Evolutionary conservation across 2,888 invertebrate genomes (phyloP), one percentile per base, ranked within the genome.

Genomic region (Ischnus inquisitorius): DNA sequence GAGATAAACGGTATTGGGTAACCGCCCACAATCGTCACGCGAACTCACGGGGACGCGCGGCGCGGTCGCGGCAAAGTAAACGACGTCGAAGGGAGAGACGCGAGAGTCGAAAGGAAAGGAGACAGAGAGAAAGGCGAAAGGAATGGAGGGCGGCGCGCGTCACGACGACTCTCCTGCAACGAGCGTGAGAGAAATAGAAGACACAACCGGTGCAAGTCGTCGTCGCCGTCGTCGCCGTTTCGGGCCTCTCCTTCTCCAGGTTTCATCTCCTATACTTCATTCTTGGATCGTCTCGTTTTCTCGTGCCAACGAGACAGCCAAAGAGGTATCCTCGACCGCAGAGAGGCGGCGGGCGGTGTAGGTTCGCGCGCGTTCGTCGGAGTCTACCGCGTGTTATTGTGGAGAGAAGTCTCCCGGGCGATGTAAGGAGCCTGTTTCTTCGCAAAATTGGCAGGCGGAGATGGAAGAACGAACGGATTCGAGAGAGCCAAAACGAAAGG

Each of bases 11-110:
- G 78, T 83, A 85, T 83, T 81, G 80, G 74, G 81, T 86, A 82
- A 83, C 83, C 86, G 86, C 87, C 85, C 79, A 87, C 85, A 84
- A 84, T 84, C 71, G 82, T 83, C 86, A 85, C 85, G 85, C 85
- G 78, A 81, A 76, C 69, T 71, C 69, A 67, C 62, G 71, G 69
- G 12, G 69, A 82, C 69, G 74, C 34, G 34, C 34, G 34, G 34
- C 71, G 76, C 71, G 76, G 54, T 64, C 60, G 65, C 48, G 65
- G 75, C 46, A 74, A 72, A 79, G 79, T 62, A 43, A 76, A 72
- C 64, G 79, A 71, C 75, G 60, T 76, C 77, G 65, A 34, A 51
- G 41, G 48, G 25, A 65, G 77, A 74, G n/a, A n/a, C n/a, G n/a
- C 12, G 72, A 80, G 41, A 81, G 76, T 74, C 41, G 68, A 69